Evolutionary conservation across 2,113 vertebrate genomes (phyloP), one percentile per base, ranked within the genome.

Genomic region (Chunga burmeisteri): DNA sequence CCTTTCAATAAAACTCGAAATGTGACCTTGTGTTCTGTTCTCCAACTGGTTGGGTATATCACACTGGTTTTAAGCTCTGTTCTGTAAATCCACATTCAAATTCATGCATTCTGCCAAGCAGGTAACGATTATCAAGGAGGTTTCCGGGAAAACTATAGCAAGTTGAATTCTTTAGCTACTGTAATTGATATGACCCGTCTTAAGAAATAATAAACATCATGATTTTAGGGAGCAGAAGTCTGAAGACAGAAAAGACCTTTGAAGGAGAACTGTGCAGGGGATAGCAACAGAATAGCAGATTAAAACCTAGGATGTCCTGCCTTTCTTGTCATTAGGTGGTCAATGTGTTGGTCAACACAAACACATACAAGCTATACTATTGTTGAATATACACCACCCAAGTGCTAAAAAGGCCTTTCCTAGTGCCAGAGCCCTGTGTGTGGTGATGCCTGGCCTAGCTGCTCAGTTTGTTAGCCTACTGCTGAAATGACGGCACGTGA

Each of bases 401-500:
- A 14, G 26, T 80, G 63, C 30, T 86, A 59, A 90, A 71, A 47
- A 81, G 26, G 36, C 36, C 93, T 96, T 88, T 91, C 22, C 68
- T 77, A 52, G 91, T 61, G 85, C 85, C 93, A 93, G 74, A 56
- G 40, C 79, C 81, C 77, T 85, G 67, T 42, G 22, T 62, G 65
- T 58, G 62, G 40, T 63, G 73, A 63, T 36, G 44, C 40, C 91
- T 95, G 88, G 72, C 88, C 83, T 50, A 88, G 44, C 79, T 86
- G 52, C 75, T 91, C 65, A 56, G 68, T 86, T 97, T 74, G 38
- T 95, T 96, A 97, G 81, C 94, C 82, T 86, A 73, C 88, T 96
- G 93, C 80, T 97, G 90, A 89, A 61, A 74, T 93, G 84, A 90
- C 72, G 72, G 90, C 65, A 73, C 96, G 77, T 80, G 80, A 92